Evolutionary conservation across 2,113 vertebrate species (phyloP), one percentile per base, ranked within the genome.

Genomic region (Asarcornis scutulata): DNA sequence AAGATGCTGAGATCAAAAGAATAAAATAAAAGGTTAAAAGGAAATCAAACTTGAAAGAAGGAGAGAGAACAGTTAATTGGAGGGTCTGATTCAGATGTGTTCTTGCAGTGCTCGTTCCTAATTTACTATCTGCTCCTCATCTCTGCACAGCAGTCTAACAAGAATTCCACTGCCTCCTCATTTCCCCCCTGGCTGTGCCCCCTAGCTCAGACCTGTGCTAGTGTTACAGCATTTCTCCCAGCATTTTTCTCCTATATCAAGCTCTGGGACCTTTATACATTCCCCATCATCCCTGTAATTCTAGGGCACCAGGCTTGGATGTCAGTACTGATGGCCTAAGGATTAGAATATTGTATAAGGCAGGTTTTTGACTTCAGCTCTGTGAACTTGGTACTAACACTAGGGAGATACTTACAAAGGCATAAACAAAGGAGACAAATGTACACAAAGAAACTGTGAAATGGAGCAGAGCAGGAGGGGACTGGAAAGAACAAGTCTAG

Each of bases 41-140:
- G 84, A 97, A 96, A 97, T 94, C 90, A 96, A 97, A 96, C 95
- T 95, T 96, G 93, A 97, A 96, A 97, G 96, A 93, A 94, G 59
- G 77, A 89, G 93, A 95, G 83, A 85, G 97, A 96, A 96, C 94
- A 92, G 94, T 93, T 98, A 97, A 98, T 98, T 95, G 96, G 88
- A 94, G 90, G 91, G 87, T 83, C 95, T 95, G 94, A 93, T 96
- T 86, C 81, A 96, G 94, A 97, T 96, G 95, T 96, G 94, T 95
- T 97, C 96, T 91, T 38, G 75, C 82, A 92, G 94, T 46, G 27
- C 88, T 92, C 2, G 2, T 82, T 78, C 96, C 90, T 96, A 95
- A 96, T 95, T 96, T 97, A 86, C 91, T 88, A 88, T 92, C 83
- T 95, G 68, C 83, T 91, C 75, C 83, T 94, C 82, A 67, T 93